Conservation (phyloP, 2,888 invertebrate genomes). For the Cepaea hortensis region DNA sequence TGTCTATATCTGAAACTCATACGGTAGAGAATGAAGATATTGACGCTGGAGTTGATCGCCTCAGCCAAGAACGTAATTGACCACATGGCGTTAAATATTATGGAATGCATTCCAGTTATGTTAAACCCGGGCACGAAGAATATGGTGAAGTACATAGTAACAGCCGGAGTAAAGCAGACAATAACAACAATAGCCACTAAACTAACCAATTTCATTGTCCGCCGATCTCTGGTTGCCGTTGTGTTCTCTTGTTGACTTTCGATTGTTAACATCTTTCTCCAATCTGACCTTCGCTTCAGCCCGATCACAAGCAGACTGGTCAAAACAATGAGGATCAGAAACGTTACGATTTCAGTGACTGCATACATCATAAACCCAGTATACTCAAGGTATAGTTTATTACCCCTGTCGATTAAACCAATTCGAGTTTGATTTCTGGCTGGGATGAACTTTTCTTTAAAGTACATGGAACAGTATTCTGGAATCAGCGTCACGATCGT, state of each 20-base stretch:
- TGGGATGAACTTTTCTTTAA: neutral
- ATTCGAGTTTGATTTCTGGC: constrained; percentile 13
- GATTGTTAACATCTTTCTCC: neutral
- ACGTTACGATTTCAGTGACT: neutral
- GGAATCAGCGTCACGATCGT: neutral
- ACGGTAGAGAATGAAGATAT: no score
- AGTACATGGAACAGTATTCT: neutral
- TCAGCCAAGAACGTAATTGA: neutral
- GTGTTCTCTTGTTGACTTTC: neutral
- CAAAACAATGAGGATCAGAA: neutral
- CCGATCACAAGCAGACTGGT: neutral
- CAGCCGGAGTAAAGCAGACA: constrained; percentile 7
- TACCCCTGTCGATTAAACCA: neutral
- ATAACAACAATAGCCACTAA: constrained; percentile 1
- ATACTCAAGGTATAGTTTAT: neutral
- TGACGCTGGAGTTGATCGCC: neutral
- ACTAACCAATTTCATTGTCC: neutral
- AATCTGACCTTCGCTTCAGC: neutral
- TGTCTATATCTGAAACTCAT: no score
- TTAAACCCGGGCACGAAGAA: neutral
- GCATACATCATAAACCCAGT: neutral
- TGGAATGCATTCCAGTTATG: neutral
- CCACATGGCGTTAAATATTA: neutral
- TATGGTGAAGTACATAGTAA: neutral
- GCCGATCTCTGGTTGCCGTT: neutral